Base-by-base conservation (phyloP, 2,797 vertebrate genomes). In the Tragopan temminckii region DNA sequence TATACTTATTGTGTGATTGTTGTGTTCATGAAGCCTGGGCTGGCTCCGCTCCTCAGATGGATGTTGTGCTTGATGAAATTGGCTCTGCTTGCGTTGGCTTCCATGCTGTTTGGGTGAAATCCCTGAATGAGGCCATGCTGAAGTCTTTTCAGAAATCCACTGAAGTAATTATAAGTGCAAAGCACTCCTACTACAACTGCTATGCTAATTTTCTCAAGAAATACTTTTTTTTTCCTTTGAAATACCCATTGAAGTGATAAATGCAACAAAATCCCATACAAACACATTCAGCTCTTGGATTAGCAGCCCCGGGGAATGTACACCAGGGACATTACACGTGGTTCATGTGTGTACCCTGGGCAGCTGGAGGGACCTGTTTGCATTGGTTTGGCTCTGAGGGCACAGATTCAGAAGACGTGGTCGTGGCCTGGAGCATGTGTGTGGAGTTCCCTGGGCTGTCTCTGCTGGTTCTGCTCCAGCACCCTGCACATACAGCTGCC, bases 361-460 rank as follows among this genome's bases (percentile, higher is more conserved):
- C 52, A 74, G 27, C 23, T 1, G 1, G 36, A 75, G 36, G n/a
- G 24, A 63, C 40, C 31, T 67, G 6, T 35, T 40, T 77, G 20
- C 3, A 11, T 6, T 23, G 50, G 3, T 43, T 38, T 59, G 59
- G 19, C 59, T 69, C 0, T 0, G 53, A 67, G 66, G 67, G 59
- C 33, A 24, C 3, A 16, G 55, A 35, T 35, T 46, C 14, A 8
- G 38, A 61, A 64, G 63, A 8, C 1, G 1, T 45, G 75, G 24
- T 61, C 9, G 0, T 42, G 46, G 57, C 59, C 6, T 61, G 52
- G 76, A 50, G 29, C 23, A n/a, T 7, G 6, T 29, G 9, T 38
- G 6, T n/a, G 57, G 7, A 66, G 40, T 33, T 40, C 52, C 14
- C 48, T 69, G 70, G 27, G 50, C 50, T 15, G 25, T 50, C 48